phyloP scores from a whole-genome alignment of 2,113 vertebrate genomes.

The Gallinago paraguaiae region DNA sequence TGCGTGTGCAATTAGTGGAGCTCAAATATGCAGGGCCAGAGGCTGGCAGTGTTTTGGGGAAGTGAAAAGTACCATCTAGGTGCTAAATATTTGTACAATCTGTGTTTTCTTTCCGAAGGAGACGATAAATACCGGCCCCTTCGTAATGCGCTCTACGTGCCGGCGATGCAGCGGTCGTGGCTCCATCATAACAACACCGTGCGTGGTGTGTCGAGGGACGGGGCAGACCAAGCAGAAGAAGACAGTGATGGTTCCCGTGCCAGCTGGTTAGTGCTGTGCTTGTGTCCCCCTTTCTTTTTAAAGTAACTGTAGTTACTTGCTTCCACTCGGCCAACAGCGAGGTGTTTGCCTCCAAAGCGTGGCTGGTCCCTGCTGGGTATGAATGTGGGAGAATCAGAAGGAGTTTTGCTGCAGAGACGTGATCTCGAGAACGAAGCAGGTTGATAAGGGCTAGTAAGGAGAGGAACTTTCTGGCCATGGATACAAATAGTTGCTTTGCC shows the following conservation, averaged over 20 bases:
- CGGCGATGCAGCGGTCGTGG: conserved; percentile 90
- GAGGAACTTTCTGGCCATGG: background rate
- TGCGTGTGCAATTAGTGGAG: background rate
- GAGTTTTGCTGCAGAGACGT: background rate
- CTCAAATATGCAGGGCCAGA: background rate
- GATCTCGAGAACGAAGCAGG: background rate
- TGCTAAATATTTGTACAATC: background rate
- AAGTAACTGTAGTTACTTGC: background rate
- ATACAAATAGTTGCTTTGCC: background rate
- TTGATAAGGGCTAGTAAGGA: background rate
- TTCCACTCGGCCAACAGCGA: background rate
- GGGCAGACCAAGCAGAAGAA: conserved; percentile 94
- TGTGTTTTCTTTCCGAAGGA: conserved; percentile 76
- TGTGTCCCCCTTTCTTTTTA: background rate
- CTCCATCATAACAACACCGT: conserved; percentile 84
- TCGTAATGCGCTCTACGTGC: conserved; percentile 96
- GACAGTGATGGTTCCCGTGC: conserved; percentile 90
- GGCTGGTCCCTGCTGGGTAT: background rate
- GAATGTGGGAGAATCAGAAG: accelerated
- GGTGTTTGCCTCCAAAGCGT: background rate
- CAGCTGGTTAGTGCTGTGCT: conserved; percentile 84
- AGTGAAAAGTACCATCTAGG: accelerated
- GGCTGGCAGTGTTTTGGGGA: no score
- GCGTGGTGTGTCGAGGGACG: conserved; percentile 82
- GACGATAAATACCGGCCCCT: conserved; percentile 93